Evolutionary conservation across 2,888 invertebrate genomes (phyloP).

Genomic region (Acrocyrtus sp.): DNA sequence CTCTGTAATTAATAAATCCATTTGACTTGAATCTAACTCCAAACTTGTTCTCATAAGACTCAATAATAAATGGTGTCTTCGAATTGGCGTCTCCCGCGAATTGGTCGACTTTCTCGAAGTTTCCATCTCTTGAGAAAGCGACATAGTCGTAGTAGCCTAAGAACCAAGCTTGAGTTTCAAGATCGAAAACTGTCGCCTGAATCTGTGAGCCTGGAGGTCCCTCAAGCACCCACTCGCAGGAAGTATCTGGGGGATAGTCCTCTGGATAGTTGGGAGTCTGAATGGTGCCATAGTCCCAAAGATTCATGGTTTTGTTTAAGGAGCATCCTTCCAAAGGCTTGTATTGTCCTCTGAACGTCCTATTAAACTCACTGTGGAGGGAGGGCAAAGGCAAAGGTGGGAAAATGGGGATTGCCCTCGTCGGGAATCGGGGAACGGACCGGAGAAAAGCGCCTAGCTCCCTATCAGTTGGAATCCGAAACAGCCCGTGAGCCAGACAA

Average conservation of each 20-base stretch:
- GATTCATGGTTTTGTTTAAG: constrained; percentile 14
- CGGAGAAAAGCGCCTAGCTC: constrained; percentile 30
- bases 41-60: constrained; percentile 53
- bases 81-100: constrained; percentile 61
- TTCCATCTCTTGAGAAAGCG: constrained; percentile 53
- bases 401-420: constrained; percentile 10
- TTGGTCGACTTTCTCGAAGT: constrained; percentile 33
- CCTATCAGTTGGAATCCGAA: constrained; percentile 20
- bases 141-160: constrained; percentile 61
- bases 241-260: constrained; percentile 38
- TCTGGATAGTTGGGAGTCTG: constrained; percentile 43
- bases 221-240: constrained; percentile 40
- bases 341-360: constrained; percentile 12
- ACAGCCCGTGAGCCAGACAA: constrained; percentile 6
- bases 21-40: constrained; percentile 61
- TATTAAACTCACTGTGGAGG: constrained; percentile 12
- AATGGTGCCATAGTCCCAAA: constrained; percentile 43
- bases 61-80: constrained; percentile 58
- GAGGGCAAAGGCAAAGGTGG: constrained; percentile 17
- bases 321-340: constrained; percentile 32
- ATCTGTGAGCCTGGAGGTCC: constrained; percentile 54
- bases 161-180: constrained; percentile 62
- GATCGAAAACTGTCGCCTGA: constrained; percentile 58
- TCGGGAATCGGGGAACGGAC: constrained; percentile 40
- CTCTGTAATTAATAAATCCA: constrained; percentile 54